Conservation (phyloP, 2,113 vertebrate species). For the Chloroceryle aenea region DNA sequence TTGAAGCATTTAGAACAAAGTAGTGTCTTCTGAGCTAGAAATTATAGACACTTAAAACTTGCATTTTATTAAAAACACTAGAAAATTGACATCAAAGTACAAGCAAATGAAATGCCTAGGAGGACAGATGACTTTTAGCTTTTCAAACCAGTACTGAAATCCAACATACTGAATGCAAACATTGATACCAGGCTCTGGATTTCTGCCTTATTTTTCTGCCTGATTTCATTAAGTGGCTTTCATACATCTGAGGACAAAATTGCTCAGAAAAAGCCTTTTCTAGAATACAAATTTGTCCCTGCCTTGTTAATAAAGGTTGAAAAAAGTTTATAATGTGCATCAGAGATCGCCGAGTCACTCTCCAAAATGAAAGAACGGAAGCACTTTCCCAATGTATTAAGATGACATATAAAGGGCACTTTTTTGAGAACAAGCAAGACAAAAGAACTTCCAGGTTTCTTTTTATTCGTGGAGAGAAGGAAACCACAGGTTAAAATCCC, state of each 20-base stretch:
- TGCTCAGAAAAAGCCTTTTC: not conserved
- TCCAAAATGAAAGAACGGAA: not conserved
- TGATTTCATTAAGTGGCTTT: constrained; percentile 5
- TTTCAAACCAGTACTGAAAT: not conserved
- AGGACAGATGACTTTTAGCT: not conserved
- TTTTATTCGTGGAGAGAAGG: not conserved
- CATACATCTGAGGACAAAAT: not conserved
- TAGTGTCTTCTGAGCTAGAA: not conserved
- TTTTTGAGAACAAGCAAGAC: not conserved
- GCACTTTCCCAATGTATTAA: not conserved
- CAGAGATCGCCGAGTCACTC: not conserved
- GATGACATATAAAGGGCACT: not conserved
- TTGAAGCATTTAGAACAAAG: not conserved
- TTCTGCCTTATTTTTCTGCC: not conserved
- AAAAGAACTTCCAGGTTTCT: not conserved
- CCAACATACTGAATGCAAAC: not conserved
- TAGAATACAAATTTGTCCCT: not conserved
- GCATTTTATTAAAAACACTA: not conserved
- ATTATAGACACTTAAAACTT: not conserved
- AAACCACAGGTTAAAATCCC: accelerated
- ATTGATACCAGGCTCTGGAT: not conserved
- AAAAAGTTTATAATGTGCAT: not conserved
- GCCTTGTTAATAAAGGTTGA: not conserved
- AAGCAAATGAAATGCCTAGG: not conserved
- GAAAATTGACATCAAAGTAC: constrained; percentile 34